Evolutionary conservation across 2,113 vertebrate genomes (phyloP), one percentile per base, ranked within the genome.

Genomic region (Grammomys dolichurus): DNA sequence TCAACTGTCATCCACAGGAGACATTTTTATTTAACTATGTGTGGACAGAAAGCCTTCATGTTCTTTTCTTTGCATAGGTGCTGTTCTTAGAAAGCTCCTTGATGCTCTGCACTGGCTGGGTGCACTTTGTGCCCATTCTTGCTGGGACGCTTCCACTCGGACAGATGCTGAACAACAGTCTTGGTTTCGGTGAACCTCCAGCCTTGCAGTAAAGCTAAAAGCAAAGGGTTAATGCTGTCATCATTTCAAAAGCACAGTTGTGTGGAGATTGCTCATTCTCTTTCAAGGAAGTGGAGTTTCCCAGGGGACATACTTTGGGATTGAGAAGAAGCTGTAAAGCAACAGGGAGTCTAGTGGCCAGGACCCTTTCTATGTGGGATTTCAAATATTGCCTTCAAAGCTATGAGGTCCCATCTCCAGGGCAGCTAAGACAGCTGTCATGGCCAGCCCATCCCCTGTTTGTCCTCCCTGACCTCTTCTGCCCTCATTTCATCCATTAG

Each of bases 401-500:
- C 86, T 58, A 76, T 10, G 43, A 58, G 24, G 86, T n/a, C 14
- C 40, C 65, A 4, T 89, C 63, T 95, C 92, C 5, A 43, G 63
- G 86, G 91, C 73, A 76, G 92, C n/a, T 9, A 43, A 70, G 90
- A 92, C 97, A 96, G 92, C 95, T 97, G 97, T 91, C 95, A 46
- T 12, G 88, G 69, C 33, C 73, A 80, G 86, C 70, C 93, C 89
- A 24, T 84, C 77, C 77, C 89, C 95, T 92, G 89, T 96, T 95
- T 91, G 78, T 96, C 95, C 94, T 70, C 40, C 22, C 86, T 93
- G 96, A 96, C 93, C 95, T 95, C 89, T n/a, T 90, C 89, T 95
- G 96, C 95, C 96, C 96, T 91, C 95, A 6, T 85, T 94, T 91
- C 92, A 97, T 96, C 87, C 92, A 95, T 98, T 95, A 98, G 90